Evolutionary conservation across 1,140 invertebrate genomes (phyloP), one percentile per base, ranked within the genome.

Genomic region (Hylaeus volcanicus): DNA sequence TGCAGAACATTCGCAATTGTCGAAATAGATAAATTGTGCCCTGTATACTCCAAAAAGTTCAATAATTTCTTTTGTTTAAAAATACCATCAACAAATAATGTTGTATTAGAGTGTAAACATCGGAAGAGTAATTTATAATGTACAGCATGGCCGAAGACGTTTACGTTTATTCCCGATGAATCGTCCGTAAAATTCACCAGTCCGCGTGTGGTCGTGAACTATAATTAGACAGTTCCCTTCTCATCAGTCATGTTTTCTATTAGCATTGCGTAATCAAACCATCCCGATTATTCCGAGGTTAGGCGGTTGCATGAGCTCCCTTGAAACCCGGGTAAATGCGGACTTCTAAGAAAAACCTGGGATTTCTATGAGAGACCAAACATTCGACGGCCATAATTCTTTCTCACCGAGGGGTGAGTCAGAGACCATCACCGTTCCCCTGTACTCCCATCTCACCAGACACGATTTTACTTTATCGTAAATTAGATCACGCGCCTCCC

Each of bases 331-430:
- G 15, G 76, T 78, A 78, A 78, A 78, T 72, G 76, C 11, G 12
- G 76, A 72, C n/a, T 78, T 78, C 76, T 61, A 84, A 73, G 60
- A 78, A 78, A 78, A 85, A 65, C 81, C 14, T 14, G 41, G 65
- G 60, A 84, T 63, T 80, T 84, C 74, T 70, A 85, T 66, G 79
- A 85, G 69, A 79, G 39, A 58, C n/a, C 12, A 74, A 70, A 78
- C 85, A 86, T 74, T 82, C 71, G 72, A 72, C 56, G 79, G 56
- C 56, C 71, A 70, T 82, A 86, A 82, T 86, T 86, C 72, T 86
- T 48, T 64, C 45, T 53, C 45, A 55, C 39, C 66, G 51, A 82
- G 85, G 26, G 85, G 85, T 86, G 85, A 86, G 84, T 86, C 85
- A 86, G 83, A 79, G 70, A 74, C 68, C 74, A 64, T 82, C 77